phyloP scores from a whole-genome alignment of 2,888 invertebrate species.

The Sialis fuliginosa region DNA sequence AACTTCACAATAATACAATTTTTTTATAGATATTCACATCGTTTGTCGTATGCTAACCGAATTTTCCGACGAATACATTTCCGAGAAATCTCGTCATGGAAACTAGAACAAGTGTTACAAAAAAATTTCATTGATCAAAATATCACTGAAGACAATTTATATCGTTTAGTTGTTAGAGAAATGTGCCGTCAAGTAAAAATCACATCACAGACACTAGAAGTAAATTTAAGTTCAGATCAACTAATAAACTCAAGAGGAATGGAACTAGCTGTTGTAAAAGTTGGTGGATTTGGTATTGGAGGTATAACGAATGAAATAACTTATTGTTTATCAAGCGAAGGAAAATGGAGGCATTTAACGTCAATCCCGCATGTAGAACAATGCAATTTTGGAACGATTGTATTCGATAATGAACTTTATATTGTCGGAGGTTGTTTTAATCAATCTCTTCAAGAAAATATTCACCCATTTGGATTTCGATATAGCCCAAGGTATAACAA shows the following conservation, averaged over 20 bases:
- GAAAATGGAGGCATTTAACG: slow-evolving; percentile 45
- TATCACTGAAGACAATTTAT: slow-evolving; percentile 19
- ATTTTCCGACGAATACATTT: slow-evolving; percentile 30
- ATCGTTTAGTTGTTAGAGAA: slow-evolving; percentile 23
- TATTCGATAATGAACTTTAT: slow-evolving; percentile 47
- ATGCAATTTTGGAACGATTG: slow-evolving; percentile 53
- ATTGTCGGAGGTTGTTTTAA: slow-evolving; percentile 57
- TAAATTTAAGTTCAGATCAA: slow-evolving; percentile 11
- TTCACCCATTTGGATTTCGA: slow-evolving; percentile 54
- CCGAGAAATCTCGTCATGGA: slow-evolving; percentile 24
- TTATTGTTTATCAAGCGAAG: slow-evolving; percentile 37
- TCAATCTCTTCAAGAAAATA: slow-evolving; percentile 45
- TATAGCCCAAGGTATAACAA: slow-evolving; percentile 40
- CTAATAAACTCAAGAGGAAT: slow-evolving; percentile 46
- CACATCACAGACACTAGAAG: slow-evolving; percentile 5
- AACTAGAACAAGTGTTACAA: slow-evolving; percentile 17
- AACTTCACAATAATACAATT: background rate
- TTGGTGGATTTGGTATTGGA: slow-evolving; percentile 48
- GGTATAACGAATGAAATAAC: slow-evolving; percentile 52
- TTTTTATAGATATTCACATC: slow-evolving; percentile 20
- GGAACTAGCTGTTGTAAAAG: slow-evolving; percentile 46
- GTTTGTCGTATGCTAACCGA: slow-evolving; percentile 23
- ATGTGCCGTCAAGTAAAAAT: slow-evolving; percentile 16
- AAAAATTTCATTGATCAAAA: slow-evolving; percentile 15
- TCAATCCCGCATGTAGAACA: slow-evolving; percentile 56